Evolutionary conservation across 2,797 vertebrate genomes (phyloP).

Genomic region (Myripristis jacobus): DNA sequence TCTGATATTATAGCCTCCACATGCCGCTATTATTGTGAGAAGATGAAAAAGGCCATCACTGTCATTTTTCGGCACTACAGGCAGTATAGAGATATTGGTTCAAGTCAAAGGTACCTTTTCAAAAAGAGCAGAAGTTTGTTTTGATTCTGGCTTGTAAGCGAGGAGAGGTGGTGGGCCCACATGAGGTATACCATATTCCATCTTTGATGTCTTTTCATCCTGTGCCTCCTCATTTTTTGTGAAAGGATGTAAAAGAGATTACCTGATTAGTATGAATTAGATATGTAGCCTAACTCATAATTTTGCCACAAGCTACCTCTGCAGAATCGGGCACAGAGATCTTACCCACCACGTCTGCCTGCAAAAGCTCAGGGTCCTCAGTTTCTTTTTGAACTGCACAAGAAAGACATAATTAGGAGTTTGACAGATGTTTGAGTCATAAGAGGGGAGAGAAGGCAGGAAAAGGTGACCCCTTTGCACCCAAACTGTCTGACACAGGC

Average conservation of each 20-base stretch:
- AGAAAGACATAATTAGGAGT: slow-evolving; percentile 72
- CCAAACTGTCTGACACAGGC: slow-evolving; percentile 71
- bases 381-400: slow-evolving; percentile 71
- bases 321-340: slow-evolving; percentile 31
- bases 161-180: slow-evolving; percentile 40
- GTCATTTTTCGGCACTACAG: slow-evolving; percentile 48
- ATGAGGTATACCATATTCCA: neutral
- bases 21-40: slow-evolving; percentile 61
- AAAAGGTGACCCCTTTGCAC: slow-evolving; percentile 67
- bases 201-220: slow-evolving; percentile 14
- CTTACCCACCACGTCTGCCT: slow-evolving; percentile 38
- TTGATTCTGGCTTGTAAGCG: slow-evolving; percentile 55
- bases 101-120: slow-evolving; percentile 44
- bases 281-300: neutral
- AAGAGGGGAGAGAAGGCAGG: slow-evolving; percentile 51
- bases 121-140: slow-evolving; percentile 47
- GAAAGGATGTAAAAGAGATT: slow-evolving; percentile 1
- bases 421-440: slow-evolving; percentile 76
- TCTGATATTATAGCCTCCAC: slow-evolving; percentile 67
- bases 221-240: slow-evolving; percentile 32
- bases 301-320: slow-evolving; percentile 30
- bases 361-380: slow-evolving; percentile 40
- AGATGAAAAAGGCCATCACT: slow-evolving; percentile 63
- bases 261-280: neutral
- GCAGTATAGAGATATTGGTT: slow-evolving; percentile 49